Evolutionary conservation across 2,888 invertebrate species (phyloP).

Genomic region (Falcaria lacertinaria): DNA sequence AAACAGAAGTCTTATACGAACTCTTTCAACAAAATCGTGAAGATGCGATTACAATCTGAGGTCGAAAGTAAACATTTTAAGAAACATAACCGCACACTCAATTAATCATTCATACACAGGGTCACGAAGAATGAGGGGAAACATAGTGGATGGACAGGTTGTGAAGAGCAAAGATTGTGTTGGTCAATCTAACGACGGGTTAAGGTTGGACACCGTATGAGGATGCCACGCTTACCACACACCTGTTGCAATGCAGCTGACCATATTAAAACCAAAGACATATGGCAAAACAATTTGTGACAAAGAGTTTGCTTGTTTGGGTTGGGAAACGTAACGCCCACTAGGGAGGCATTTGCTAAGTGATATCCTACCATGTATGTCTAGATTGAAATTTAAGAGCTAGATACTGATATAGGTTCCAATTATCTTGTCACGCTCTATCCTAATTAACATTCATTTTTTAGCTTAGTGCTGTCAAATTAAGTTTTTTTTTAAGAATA

Average conservation of each 20-base stretch:
- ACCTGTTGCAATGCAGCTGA: slow-evolving; percentile 3
- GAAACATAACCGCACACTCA: neutral
- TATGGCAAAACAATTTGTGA: neutral
- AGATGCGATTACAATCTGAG: neutral
- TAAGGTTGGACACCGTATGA: slow-evolving; percentile 8
- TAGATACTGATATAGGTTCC: too few species aligned
- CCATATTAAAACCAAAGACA: neutral
- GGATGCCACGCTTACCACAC: slow-evolving; percentile 4
- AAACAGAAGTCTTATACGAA: too few species aligned
- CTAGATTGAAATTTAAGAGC: too few species aligned
- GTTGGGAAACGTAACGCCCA: neutral
- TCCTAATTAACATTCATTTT: too few species aligned
- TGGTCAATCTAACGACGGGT: neutral
- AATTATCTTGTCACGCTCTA: too few species aligned
- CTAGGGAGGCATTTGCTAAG: too few species aligned
- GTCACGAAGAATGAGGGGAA: neutral
- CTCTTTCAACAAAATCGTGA: neutral
- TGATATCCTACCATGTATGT: too few species aligned
- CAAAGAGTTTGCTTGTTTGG: neutral
- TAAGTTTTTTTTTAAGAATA: too few species aligned
- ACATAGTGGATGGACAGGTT: neutral
- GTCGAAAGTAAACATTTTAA: neutral
- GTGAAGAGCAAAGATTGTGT: neutral
- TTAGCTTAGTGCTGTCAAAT: too few species aligned
- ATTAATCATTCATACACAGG: neutral